Evolutionary conservation across 2,797 vertebrate species (phyloP).

Genomic region (Melopsittacus undulatus): DNA sequence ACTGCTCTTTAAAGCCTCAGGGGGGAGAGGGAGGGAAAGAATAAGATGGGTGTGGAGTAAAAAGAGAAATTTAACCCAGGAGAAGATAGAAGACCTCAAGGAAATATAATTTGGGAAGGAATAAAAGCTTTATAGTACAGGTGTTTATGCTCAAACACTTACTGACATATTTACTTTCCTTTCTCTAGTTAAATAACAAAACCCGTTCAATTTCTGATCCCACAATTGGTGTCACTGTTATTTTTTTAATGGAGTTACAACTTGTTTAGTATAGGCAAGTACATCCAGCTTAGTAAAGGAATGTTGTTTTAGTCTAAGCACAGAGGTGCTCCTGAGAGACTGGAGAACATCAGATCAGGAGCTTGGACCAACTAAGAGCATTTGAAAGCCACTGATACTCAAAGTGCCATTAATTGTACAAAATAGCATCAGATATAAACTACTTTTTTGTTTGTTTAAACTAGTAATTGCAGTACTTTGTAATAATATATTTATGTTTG

Average conservation of each 20-base stretch:
- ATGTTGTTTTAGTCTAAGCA: neutral
- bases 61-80: neutral
- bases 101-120: neutral
- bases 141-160: neutral
- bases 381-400: neutral
- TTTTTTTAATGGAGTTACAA: neutral
- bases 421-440: neutral
- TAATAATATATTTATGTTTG: neutral
- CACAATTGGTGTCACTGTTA: neutral
- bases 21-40: rapidly evolving
- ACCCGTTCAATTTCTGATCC: neutral
- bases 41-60: neutral
- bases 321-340: neutral
- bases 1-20: neutral
- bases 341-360: neutral
- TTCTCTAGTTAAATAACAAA: neutral
- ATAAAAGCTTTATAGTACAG: neutral
- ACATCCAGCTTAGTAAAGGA: neutral
- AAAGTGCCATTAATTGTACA: neutral
- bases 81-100: neutral
- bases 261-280: neutral
- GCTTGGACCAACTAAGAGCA: neutral
- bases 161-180: neutral
- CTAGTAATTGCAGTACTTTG: neutral
- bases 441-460: neutral